Evolutionary conservation across 2,113 vertebrate species (phyloP).

Genomic region (Maccullochella peelii): DNA sequence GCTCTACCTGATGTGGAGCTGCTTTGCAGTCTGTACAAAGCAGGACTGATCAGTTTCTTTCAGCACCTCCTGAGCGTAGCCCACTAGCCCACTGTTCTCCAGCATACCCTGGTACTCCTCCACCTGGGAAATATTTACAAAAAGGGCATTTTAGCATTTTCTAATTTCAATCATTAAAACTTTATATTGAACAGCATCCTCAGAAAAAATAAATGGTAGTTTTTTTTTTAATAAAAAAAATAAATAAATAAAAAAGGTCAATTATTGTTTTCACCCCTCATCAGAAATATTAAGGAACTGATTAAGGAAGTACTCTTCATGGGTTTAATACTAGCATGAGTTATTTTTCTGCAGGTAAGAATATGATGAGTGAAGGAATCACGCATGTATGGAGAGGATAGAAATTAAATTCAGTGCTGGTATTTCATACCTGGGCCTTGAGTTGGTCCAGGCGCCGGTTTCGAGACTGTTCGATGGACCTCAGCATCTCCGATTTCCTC

Average conservation of each 20-base stretch:
- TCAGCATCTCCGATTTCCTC: constrained; percentile 89
- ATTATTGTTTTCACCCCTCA: background rate
- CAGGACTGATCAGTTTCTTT: constrained; percentile 98
- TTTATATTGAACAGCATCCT: background rate
- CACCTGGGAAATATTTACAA: constrained; percentile 64
- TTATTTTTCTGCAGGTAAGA: background rate
- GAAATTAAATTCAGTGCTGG: background rate
- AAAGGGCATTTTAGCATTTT: background rate
- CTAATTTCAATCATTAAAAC: background rate
- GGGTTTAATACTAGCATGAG: background rate
- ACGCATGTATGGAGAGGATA: background rate
- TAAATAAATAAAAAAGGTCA: too few species aligned
- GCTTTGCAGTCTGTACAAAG: constrained; percentile 98
- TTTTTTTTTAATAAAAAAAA: too few species aligned
- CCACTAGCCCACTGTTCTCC: constrained; percentile 96
- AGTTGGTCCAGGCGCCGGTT: constrained; percentile 89
- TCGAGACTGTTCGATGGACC: constrained; percentile 89
- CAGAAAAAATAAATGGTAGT: background rate
- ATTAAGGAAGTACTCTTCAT: background rate
- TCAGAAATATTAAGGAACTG: background rate
- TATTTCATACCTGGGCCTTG: constrained; percentile 81
- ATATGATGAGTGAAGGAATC: background rate
- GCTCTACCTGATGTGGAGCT: constrained; percentile 92
- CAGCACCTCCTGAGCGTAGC: constrained; percentile 97
- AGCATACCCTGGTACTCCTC: constrained; percentile 98